Evolutionary conservation across 2,888 invertebrate genomes (phyloP), one percentile per base, ranked within the genome.

Genomic region (Tetragonisca angustula): DNA sequence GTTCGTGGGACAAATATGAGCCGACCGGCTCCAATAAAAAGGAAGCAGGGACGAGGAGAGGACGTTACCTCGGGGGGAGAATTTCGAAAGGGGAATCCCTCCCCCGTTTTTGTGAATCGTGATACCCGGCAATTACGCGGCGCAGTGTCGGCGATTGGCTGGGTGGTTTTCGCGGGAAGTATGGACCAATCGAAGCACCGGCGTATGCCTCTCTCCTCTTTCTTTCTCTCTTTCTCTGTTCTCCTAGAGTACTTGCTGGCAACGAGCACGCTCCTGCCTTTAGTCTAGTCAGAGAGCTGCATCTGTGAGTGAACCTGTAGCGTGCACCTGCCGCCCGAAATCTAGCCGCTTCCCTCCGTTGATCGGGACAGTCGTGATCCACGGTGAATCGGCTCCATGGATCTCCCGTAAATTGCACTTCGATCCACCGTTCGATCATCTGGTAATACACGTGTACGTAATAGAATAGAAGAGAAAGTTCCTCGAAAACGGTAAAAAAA

Each of bases 201-300:
- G 79, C 67, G 77, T 85, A 81, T 81, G 19, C 21, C 84, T 80
- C 81, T 80, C 75, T 24, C 36, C 43, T 15, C 64, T 65, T 85
- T 84, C 67, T 83, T 65, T 83, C 76, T 84, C 75, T 79, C 86
- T 76, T 75, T 73, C 81, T 81, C 81, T 83, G 82, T 68, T 87
- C 84, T 88, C 87, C 86, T 88, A 89, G 90, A 87, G 88, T 91
- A 86, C 85, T 90, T 84, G 83, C 88, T 69, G 76, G 80, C 87
- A 90, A 88, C 87, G 85, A 87, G 88, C 85, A 87, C 85, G 84
- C 85, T 85, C 83, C 84, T 82, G 82, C 87, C 85, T 89, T 91
- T 91, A 92, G 92, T 92, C 90, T 92, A 92, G 92, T 91, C 91
- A 84, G 88, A 84, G 88, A 89, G 90, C 91, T 89, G 90, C 90